Evolutionary conservation across 2,888 invertebrate species (phyloP).

Genomic region (Leucophenga montana): DNA sequence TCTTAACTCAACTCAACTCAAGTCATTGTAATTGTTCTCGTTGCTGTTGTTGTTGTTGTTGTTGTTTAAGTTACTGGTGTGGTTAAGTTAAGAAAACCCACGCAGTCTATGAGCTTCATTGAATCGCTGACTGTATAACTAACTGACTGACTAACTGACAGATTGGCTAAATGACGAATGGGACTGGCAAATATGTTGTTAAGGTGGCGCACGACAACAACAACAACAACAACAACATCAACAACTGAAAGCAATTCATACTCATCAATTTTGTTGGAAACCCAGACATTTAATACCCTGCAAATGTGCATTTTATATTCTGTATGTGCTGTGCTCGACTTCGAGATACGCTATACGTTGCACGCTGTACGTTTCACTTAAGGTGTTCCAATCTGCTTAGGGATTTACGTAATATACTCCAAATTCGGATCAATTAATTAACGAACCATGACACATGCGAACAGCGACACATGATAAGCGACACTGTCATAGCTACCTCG

Average conservation of each 20-base stretch:
- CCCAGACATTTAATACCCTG: too few relatives aligned
- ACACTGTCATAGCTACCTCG: too few relatives aligned
- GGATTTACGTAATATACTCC: too few relatives aligned
- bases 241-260: constrained; percentile 10
- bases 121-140: constrained; percentile 31
- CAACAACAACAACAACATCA: constrained; percentile 32
- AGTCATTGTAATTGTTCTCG: constrained; percentile 8
- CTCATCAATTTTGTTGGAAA: too few relatives aligned
- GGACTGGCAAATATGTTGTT: constrained; percentile 66
- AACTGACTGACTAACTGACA: constrained; percentile 34
- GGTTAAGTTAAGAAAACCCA: neutral
- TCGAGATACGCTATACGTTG: too few relatives aligned
- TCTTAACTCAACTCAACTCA: neutral
- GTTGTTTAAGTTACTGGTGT: constrained; percentile 9
- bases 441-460: too few relatives aligned
- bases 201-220: constrained; percentile 67
- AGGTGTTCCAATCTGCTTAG: too few relatives aligned
- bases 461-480: too few relatives aligned
- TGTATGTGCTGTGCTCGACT: too few relatives aligned
- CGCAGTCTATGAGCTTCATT: constrained; percentile 23
- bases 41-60: constrained; percentile 15
- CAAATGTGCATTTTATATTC: too few relatives aligned
- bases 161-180: constrained; percentile 57
- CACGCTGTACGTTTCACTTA: too few relatives aligned
- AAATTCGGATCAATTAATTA: too few relatives aligned